These are phyloP conservation scores for Ploceus nigricollis DNA, from an alignment of 2,113 vertebrate genomes.

Conservation along the genomic window DNA sequence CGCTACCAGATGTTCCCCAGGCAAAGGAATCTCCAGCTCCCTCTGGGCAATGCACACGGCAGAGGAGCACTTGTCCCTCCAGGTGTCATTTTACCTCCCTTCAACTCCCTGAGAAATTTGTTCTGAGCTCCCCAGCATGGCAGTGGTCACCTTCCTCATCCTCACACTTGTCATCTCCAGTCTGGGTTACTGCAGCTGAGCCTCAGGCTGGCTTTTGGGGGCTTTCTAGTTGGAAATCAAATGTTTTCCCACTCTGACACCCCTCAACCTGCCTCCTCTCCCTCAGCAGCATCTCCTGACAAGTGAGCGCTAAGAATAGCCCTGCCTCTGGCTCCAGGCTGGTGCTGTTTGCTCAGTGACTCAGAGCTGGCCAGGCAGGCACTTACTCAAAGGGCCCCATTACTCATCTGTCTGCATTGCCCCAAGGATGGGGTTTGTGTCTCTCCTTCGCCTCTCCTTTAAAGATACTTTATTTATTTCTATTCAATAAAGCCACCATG, in stretches of 20 bases:
- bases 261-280: background rate
- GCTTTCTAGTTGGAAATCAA: background rate
- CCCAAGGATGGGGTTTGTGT: constrained; percentile 33
- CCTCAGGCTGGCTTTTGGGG: background rate
- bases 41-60: background rate
- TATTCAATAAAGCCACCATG: background rate
- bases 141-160: background rate
- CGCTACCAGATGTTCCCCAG: background rate
- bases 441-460: background rate
- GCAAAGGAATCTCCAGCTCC: background rate
- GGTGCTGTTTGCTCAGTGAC: constrained; percentile 58
- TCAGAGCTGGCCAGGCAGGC: constrained; percentile 52
- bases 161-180: background rate
- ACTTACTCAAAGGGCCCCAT: constrained; percentile 46
- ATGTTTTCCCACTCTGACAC: background rate
- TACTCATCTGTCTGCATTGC: constrained; percentile 55
- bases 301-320: constrained; percentile 20
- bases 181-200: background rate
- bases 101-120: background rate
- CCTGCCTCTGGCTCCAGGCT: constrained; percentile 36
- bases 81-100: background rate
- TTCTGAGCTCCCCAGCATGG: rapidly evolving
- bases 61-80: background rate
- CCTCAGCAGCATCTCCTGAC: background rate
- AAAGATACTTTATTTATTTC: constrained; percentile 19